These are phyloP conservation scores for Odiellus spinosus DNA, from an alignment of 2,888 invertebrate genomes.

Conservation along the genomic window DNA sequence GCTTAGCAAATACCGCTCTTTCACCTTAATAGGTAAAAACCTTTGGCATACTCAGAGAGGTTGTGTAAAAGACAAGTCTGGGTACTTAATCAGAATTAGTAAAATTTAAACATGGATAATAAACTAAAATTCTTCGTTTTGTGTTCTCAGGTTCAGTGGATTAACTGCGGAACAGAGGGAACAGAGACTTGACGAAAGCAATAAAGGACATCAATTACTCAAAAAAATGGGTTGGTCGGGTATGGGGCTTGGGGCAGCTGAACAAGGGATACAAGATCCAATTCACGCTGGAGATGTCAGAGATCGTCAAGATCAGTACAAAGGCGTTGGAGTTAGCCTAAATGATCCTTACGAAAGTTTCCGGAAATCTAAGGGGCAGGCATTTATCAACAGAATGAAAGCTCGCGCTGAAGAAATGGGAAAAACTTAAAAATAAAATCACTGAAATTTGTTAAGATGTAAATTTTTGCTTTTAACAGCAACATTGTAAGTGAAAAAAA, in stretches of 20 bases:
- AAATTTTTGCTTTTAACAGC: too few relatives aligned
- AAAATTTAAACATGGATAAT: too few relatives aligned
- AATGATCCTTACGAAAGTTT: conserved; percentile 96
- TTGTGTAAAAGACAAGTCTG: too few relatives aligned
- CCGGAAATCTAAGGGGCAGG: conserved; percentile 86
- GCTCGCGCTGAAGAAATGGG: conserved; percentile 49
- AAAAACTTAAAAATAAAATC: conserved; percentile 15
- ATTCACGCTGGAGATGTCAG: conserved; percentile 78
- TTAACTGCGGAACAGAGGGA: conserved; percentile 11
- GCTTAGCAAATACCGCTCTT: background rate
- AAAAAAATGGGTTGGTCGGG: conserved; percentile 97
- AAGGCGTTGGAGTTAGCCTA: conserved; percentile 62
- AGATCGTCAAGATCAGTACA: conserved; percentile 82
- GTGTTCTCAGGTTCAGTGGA: background rate
- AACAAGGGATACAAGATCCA: conserved; percentile 89
- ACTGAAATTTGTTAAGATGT: too few relatives aligned
- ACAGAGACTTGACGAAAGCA: conserved; percentile 49
- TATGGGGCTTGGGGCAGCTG: conserved; percentile 77
- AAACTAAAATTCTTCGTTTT: too few relatives aligned
- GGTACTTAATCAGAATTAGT: too few relatives aligned
- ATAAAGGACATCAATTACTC: conserved; percentile 92
- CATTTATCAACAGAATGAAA: conserved; percentile 85
- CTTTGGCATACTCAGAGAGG: too few relatives aligned
- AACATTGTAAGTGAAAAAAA: too few relatives aligned
- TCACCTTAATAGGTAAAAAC: too few relatives aligned